Percentiles rank a stretch among this genome's conserved stretches.
Conservation (phyloP, 2,113 vertebrate species). For the Syngnathus floridae region DNA sequence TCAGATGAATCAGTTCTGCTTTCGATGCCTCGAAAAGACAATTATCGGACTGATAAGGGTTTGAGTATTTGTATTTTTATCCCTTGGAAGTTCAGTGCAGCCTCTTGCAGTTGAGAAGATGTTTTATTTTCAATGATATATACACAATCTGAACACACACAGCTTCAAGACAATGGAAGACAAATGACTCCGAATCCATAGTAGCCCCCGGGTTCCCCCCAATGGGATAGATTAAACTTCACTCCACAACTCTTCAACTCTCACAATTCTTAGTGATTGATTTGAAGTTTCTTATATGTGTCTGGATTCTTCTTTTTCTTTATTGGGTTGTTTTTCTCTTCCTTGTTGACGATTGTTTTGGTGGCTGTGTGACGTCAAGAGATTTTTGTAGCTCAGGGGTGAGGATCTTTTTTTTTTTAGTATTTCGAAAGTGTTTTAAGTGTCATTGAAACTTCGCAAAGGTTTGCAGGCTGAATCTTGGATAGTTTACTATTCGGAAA, state of each 20-base stretch:
- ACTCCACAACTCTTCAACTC: neutral
- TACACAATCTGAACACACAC: neutral
- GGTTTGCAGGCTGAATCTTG: neutral
- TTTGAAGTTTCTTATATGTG: neutral
- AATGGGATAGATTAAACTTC: neutral
- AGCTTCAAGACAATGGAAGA: neutral
- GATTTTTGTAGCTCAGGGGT: neutral
- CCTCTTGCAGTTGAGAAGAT: too few species aligned
- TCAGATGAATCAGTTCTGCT: constrained; percentile 64
- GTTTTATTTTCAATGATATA: neutral
- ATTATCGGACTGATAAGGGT: constrained; percentile 66
- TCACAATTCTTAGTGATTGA: neutral
- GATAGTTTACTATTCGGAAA: too few species aligned
- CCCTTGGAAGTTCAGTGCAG: too few species aligned
- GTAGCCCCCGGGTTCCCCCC: neutral
- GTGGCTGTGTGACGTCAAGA: neutral
- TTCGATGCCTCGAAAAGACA: constrained; percentile 63
- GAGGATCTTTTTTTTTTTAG: too few species aligned
- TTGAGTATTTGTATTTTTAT: constrained; percentile 9
- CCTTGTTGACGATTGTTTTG: neutral
- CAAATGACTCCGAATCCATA: neutral
- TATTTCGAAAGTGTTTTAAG: too few species aligned
- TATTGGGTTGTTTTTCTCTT: neutral
- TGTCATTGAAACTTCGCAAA: too few species aligned
- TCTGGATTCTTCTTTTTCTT: neutral